Percentiles rank a stretch among this genome's conserved stretches.
phyloP scores from a whole-genome alignment of 1,140 invertebrate genomes.

The Lucilia sericata region DNA sequence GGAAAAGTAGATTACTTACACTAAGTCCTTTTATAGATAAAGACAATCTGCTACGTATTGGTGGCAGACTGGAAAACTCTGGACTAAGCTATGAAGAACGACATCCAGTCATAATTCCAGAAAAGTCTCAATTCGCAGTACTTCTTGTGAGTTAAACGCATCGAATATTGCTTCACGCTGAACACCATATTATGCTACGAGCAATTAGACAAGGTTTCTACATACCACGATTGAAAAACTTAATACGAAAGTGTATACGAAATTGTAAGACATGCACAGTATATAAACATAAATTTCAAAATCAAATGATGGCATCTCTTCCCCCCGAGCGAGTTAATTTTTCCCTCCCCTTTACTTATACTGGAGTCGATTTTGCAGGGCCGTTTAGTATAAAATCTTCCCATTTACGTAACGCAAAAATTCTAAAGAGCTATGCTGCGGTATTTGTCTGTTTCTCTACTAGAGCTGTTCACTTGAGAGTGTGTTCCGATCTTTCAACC shows the following conservation, averaged over 20 bases:
- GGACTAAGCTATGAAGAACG: background rate
- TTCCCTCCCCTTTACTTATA: constrained; percentile 42
- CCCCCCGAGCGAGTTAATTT: constrained; percentile 47
- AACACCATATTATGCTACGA: constrained; percentile 20
- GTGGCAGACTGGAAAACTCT: constrained; percentile 27
- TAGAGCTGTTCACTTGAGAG: background rate
- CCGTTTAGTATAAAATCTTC: constrained; percentile 37
- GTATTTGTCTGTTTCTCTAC: constrained; percentile 15
- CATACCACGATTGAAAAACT: background rate
- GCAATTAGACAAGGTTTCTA: background rate
- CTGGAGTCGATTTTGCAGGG: constrained; percentile 51
- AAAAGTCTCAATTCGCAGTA: background rate
- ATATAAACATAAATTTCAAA: constrained; percentile 15
- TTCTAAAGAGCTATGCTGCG: background rate
- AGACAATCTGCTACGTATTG: background rate
- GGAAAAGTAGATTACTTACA: background rate
- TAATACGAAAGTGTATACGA: background rate
- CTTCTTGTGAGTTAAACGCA: constrained; percentile 21
- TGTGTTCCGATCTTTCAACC: constrained; percentile 25
- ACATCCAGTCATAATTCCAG: constrained; percentile 25
- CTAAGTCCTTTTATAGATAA: constrained; percentile 28
- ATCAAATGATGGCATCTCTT: constrained; percentile 46
- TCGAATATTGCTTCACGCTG: background rate
- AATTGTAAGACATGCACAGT: background rate
- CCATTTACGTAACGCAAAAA: background rate